These are phyloP conservation scores for Melitaea athalia DNA, from an alignment of 2,888 invertebrate genomes.

Conservation along the genomic window DNA sequence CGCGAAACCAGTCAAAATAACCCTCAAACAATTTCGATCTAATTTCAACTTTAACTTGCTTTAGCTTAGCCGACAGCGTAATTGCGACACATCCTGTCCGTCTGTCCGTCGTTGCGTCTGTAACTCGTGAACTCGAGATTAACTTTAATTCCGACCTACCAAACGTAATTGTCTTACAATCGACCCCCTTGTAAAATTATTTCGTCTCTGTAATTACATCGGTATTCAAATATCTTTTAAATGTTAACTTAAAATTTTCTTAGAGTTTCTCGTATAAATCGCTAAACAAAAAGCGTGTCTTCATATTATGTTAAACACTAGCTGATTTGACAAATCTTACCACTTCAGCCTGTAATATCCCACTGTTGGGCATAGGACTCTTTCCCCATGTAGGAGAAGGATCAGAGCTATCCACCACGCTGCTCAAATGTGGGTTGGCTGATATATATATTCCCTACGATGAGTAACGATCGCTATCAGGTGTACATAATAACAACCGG, in stretches of 20 bases:
- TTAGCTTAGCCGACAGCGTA: constrained; percentile 64
- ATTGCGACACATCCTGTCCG: constrained; percentile 69
- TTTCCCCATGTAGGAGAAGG: too few relatives aligned
- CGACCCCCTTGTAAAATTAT: constrained; percentile 11
- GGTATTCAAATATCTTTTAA: constrained; percentile 9
- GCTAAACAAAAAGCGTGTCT: background rate
- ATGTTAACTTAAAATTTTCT: background rate
- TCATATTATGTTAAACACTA: too few relatives aligned
- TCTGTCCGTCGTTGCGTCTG: constrained; percentile 51
- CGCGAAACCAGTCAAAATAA: constrained; percentile 23
- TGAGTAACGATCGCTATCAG: too few relatives aligned
- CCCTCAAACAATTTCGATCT: constrained; percentile 45
- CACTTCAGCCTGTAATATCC: too few relatives aligned
- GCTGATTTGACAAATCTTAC: too few relatives aligned
- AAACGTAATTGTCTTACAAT: constrained; percentile 56
- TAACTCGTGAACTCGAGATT: constrained; percentile 50
- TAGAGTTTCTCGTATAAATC: background rate
- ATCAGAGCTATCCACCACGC: too few relatives aligned
- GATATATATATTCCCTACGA: too few relatives aligned
- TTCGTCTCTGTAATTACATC: constrained; percentile 10
- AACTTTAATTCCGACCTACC: constrained; percentile 54
- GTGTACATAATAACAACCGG: too few relatives aligned
- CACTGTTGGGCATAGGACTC: too few relatives aligned
- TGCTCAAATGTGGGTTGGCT: too few relatives aligned
- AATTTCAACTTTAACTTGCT: constrained; percentile 59